Evolutionary conservation across 1,140 invertebrate species (phyloP), one percentile per base, ranked within the genome.

Genomic region (Plectus sambesii): DNA sequence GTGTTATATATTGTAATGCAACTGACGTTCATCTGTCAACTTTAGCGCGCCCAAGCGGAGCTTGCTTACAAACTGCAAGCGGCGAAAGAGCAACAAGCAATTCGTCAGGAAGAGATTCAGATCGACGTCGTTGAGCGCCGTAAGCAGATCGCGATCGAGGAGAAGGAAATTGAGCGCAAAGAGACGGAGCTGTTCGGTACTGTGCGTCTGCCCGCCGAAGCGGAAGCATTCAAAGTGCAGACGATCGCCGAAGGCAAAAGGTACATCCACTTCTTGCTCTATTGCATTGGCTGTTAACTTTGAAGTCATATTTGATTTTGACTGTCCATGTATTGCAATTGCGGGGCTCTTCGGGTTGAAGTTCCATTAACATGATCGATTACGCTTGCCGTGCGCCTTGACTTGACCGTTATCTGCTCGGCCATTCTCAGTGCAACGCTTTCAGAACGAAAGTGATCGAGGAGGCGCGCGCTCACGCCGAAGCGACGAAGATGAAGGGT

Each of bases 41-140:
- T 75, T 1, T 67, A 88, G 85, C 92, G 92, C 85, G 89, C 90
- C 8, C 88, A 96, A 73, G 83, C 89, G 23, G 84, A 90, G 61
- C 67, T 96, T 53, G 89, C 90, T 2, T 96, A 93, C 72, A 86
- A 94, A 71, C 74, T 97, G 40, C 87, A 94, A 75, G 86, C 84
- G 12, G 89, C 89, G 6, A 94, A 93, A 74, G 85, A 92, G 49
- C 81, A 83, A 47, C 89, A 96, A 72, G 82, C 78, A 69, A 93
- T 94, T 67, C 77, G 87, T 73, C 87, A 86, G 73, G 90, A 96
- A 73, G 88, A 96, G 70, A 93, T 94, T 57, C 85, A 93, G 68
- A 94, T 94, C 61, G 86, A 92, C 59, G 81, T 93, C 5, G 86
- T 92, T 2, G 87, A 93, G 69, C 75, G 87, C 61, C 81, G 82